Evolutionary conservation across 2,888 invertebrate genomes (phyloP).

Genomic region (Drosophila quasianomalipes): DNA sequence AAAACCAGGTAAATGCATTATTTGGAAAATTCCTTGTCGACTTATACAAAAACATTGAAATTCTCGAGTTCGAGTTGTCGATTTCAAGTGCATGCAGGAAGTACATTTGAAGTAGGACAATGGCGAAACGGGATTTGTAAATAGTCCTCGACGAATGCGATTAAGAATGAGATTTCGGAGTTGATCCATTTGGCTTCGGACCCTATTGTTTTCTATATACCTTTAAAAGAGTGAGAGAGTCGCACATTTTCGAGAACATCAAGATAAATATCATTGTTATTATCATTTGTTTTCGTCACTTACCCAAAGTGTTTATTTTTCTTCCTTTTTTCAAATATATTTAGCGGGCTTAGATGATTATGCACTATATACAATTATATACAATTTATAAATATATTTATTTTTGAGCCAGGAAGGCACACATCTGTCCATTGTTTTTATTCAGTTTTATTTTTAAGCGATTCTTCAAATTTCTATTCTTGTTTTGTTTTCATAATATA

Average conservation of each 20-base stretch:
- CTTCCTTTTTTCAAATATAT: conserved; percentile 24
- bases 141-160: conserved; percentile 32
- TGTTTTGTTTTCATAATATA: not conserved
- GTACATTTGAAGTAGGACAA: conserved; percentile 1
- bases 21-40: conserved; percentile 29
- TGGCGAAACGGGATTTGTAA: conserved; percentile 12
- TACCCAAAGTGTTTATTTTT: conserved; percentile 21
- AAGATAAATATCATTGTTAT: conserved; percentile 43
- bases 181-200: conserved; percentile 39
- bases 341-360: conserved; percentile 11
- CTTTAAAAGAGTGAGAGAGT: conserved; percentile 4
- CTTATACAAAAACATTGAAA: conserved; percentile 30
- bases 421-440: not conserved
- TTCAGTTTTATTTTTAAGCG: not conserved
- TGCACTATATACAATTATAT: not conserved
- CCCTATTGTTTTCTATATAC: conserved; percentile 18
- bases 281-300: conserved; percentile 46
- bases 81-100: conserved; percentile 7
- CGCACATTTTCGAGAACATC: conserved; percentile 22
- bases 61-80: not conserved
- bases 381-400: not conserved
- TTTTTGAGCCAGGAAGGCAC: not conserved
- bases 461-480: not conserved
- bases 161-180: conserved; percentile 31
- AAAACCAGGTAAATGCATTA: not conserved